These are phyloP conservation scores for Clostera curtula DNA, from an alignment of 2,888 invertebrate genomes.

Conservation along the genomic window DNA sequence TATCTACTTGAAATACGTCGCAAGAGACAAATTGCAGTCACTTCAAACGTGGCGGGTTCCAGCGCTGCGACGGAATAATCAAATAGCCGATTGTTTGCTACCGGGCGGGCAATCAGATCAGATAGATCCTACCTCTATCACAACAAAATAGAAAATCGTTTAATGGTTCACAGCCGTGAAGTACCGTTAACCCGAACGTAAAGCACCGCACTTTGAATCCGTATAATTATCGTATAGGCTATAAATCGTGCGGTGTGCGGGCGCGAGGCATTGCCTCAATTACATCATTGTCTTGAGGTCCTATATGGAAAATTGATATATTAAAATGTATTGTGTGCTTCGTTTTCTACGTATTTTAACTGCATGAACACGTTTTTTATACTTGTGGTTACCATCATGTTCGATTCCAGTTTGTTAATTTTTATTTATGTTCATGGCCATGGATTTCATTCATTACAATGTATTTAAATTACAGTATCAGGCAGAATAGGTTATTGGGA, in stretches of 20 bases:
- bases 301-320: too few relatives aligned
- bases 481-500: too few relatives aligned
- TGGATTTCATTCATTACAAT: too few relatives aligned
- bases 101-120: slow-evolving; percentile 22
- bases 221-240: slow-evolving; percentile 65
- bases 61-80: slow-evolving; percentile 47
- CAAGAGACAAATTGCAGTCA: slow-evolving; percentile 67
- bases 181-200: slow-evolving; percentile 54
- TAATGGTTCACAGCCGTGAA: slow-evolving; percentile 40
- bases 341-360: too few relatives aligned
- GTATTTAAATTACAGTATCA: too few relatives aligned
- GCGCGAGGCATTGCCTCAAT: slow-evolving; percentile 28
- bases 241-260: slow-evolving; percentile 54
- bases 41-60: slow-evolving; percentile 59
- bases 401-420: too few relatives aligned
- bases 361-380: too few relatives aligned
- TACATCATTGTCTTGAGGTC: slow-evolving; percentile 34
- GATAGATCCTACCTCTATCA: slow-evolving; percentile 38
- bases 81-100: slow-evolving; percentile 53
- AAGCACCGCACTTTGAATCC: slow-evolving; percentile 59
- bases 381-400: too few relatives aligned
- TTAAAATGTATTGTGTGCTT: too few relatives aligned
- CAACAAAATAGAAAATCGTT: slow-evolving; percentile 49
- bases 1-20: slow-evolving; percentile 67
- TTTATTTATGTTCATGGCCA: too few relatives aligned